These are phyloP conservation scores for Eublepharis macularius DNA, from an alignment of 2,113 vertebrate species.

Conservation along the genomic window DNA sequence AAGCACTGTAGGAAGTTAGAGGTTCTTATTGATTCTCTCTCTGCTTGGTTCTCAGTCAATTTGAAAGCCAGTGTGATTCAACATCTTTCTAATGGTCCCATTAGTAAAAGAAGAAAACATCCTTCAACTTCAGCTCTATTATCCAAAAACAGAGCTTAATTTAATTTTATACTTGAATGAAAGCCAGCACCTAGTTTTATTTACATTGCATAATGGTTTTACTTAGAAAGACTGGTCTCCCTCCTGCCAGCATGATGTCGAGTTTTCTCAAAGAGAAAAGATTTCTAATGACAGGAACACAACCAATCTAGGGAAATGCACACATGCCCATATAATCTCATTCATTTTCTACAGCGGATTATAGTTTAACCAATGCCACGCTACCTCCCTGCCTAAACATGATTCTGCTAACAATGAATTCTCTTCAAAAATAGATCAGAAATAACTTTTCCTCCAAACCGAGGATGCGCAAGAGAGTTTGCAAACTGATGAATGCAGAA, in stretches of 20 bases:
- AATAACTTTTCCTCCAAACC: neutral
- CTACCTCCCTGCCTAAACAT: neutral
- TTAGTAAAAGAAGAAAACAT: constrained; percentile 61
- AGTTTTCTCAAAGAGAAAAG: too few species aligned
- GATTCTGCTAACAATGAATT: neutral
- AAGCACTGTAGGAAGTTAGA: constrained; percentile 53
- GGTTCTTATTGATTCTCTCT: constrained; percentile 57
- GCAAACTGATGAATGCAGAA: too few species aligned
- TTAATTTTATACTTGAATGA: constrained; percentile 65
- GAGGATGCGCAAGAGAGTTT: neutral
- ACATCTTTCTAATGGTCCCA: constrained; percentile 57
- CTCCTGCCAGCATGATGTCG: neutral
- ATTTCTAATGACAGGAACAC: neutral
- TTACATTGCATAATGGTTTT: constrained; percentile 44
- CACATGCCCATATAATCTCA: neutral
- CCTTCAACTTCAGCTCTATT: constrained; percentile 54
- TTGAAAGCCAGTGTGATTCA: constrained; percentile 62
- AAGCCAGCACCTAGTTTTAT: constrained; percentile 50
- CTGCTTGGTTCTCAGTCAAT: constrained; percentile 54
- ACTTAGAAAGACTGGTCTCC: constrained; percentile 51
- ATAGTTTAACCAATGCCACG: neutral
- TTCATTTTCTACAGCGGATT: neutral
- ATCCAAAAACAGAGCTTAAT: constrained; percentile 60
- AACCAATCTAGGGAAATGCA: neutral
- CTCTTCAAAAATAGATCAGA: neutral